Percentiles rank a stretch among this genome's conserved stretches.
Evolutionary conservation across 2,888 invertebrate genomes (phyloP).

Genomic region (Punctoribates punctum): DNA sequence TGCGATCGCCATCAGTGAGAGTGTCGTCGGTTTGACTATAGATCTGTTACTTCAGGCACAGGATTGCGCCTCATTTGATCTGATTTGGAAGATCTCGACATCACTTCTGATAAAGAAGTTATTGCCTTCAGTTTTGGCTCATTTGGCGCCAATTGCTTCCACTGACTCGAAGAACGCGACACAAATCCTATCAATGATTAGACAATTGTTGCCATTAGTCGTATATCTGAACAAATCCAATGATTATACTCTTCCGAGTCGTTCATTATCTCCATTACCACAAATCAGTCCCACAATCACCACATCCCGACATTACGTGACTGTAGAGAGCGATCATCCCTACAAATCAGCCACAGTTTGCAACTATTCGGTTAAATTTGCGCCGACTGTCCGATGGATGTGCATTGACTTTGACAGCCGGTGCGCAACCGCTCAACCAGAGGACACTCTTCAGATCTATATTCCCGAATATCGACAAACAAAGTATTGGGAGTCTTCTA

Average conservation of each 20-base stretch:
- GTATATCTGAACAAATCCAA: slow-evolving; percentile 69
- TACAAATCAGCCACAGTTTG: slow-evolving; percentile 82
- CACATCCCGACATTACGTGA: slow-evolving; percentile 80
- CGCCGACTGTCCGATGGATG: slow-evolving; percentile 81
- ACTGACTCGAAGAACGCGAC: slow-evolving; percentile 71
- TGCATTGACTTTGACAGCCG: slow-evolving; percentile 87
- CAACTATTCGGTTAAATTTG: slow-evolving; percentile 83
- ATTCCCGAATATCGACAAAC: slow-evolving; percentile 23
- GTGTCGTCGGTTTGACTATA: slow-evolving; percentile 6
- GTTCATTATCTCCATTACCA: slow-evolving; percentile 37
- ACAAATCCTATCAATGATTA: slow-evolving; percentile 76
- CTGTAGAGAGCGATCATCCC: slow-evolving; percentile 94
- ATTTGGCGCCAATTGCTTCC: slow-evolving; percentile 72
- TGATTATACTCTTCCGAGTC: slow-evolving; percentile 2
- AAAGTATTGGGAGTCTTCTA: slow-evolving; percentile 23
- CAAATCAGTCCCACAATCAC: slow-evolving; percentile 55
- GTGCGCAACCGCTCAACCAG: slow-evolving; percentile 86
- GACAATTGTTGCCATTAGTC: slow-evolving; percentile 82
- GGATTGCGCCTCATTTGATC: neutral
- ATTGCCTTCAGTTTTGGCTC: slow-evolving; percentile 77
- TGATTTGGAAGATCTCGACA: slow-evolving; percentile 49
- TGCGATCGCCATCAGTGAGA: slow-evolving; percentile 28
- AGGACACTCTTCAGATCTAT: slow-evolving; percentile 64
- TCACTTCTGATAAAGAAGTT: slow-evolving; percentile 69
- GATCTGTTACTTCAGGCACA: slow-evolving; percentile 34